Evolutionary conservation across 1,140 invertebrate genomes (phyloP).

Genomic region (Musca vetustissima): DNA sequence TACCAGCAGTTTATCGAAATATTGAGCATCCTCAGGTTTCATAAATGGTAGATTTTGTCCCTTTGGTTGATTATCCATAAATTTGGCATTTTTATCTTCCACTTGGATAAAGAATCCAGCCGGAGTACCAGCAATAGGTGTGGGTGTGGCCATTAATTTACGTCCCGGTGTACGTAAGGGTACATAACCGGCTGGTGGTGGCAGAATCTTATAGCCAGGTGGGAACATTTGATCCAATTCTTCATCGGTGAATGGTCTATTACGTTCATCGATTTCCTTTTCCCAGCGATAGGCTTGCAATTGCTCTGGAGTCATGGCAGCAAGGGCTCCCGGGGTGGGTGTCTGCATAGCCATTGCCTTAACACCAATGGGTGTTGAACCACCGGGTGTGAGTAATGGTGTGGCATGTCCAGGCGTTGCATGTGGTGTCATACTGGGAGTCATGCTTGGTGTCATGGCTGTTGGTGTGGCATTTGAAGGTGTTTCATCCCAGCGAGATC

Average conservation of each 20-base stretch:
- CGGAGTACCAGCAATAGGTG: constrained; percentile 90
- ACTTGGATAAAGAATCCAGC: constrained; percentile 96
- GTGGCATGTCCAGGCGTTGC: constrained; percentile 64
- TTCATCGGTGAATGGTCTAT: constrained; percentile 93
- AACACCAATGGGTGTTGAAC: constrained; percentile 87
- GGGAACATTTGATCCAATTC: constrained; percentile 97
- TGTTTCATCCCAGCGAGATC: constrained; percentile 97
- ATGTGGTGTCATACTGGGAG: constrained; percentile 68
- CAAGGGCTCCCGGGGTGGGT: constrained; percentile 91
- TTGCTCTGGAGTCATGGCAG: constrained; percentile 99
- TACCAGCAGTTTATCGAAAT: constrained; percentile 97
- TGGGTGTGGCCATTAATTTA: constrained; percentile 96
- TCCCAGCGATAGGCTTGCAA: constrained; percentile 98
- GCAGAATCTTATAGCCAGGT: constrained; percentile 95
- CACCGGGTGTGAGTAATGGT: constrained; percentile 65
- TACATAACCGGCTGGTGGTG: constrained; percentile 93
- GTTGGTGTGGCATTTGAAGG: constrained; percentile 70
- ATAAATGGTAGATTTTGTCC: constrained; percentile 92
- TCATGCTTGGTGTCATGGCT: constrained; percentile 73
- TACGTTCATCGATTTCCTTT: constrained; percentile 97
- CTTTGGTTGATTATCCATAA: constrained; percentile 96
- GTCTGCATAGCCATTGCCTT: constrained; percentile 98
- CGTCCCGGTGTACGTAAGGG: constrained; percentile 96
- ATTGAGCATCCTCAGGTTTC: constrained; percentile 99
- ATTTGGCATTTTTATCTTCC: constrained; percentile 79